Conservation (phyloP, 2,113 vertebrate species). For the Clarias magur region DNA sequence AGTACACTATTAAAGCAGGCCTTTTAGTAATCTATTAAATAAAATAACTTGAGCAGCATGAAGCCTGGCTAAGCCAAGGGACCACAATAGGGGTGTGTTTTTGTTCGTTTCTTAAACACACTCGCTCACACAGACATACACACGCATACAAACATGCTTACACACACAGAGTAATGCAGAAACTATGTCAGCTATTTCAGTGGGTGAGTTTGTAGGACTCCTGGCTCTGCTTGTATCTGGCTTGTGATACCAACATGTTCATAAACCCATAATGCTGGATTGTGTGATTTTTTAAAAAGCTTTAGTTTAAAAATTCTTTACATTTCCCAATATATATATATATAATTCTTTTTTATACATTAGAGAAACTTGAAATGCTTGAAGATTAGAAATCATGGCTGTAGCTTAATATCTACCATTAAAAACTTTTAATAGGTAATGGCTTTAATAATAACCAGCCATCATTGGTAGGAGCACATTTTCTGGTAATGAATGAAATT, state of each 20-base stretch:
- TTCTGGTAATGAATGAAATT: background rate
- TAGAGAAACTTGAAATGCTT: background rate
- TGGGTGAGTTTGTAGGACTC: constrained; percentile 42
- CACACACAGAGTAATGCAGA: constrained; percentile 41
- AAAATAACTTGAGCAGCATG: constrained; percentile 20
- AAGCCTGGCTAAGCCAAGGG: background rate
- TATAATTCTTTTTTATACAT: too few species aligned
- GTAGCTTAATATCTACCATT: background rate
- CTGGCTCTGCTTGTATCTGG: constrained; percentile 31
- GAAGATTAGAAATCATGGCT: background rate
- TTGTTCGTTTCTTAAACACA: constrained; percentile 12
- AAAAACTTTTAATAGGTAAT: background rate
- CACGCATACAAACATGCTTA: constrained; percentile 33
- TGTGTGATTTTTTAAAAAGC: background rate
- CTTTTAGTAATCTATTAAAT: constrained; percentile 33
- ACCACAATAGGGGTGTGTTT: background rate
- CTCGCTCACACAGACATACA: background rate
- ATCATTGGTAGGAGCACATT: background rate
- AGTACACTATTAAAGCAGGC: constrained; percentile 20
- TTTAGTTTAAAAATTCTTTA: background rate
- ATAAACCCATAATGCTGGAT: constrained; percentile 19
- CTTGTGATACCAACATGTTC: constrained; percentile 26
- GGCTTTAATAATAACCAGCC: background rate
- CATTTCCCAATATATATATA: background rate
- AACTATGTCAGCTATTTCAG: constrained; percentile 51